A percentile compares a stretch with the other conserved stretches of the same genome.
These are phyloP conservation scores for Austrofundulus limnaeus DNA, from an alignment of 2,113 vertebrate genomes.

Conservation along the genomic window DNA sequence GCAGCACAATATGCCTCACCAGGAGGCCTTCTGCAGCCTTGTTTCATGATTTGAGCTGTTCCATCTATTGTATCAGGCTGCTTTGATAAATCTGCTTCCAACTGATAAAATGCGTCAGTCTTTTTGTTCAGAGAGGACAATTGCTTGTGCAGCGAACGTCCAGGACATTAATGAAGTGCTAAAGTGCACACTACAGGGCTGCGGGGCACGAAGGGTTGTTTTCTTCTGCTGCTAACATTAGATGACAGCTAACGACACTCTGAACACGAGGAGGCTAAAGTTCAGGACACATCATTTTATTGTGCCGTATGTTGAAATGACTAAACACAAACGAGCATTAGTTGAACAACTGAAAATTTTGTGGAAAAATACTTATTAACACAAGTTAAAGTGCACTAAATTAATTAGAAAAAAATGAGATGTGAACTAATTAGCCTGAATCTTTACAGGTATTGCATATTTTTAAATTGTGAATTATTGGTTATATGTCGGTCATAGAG, in stretches of 20 bases:
- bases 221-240: slow-evolving; percentile 53
- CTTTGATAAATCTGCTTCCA: slow-evolving; percentile 77
- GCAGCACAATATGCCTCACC: slow-evolving; percentile 72
- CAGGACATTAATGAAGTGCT: slow-evolving; percentile 70
- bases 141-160: slow-evolving; percentile 58
- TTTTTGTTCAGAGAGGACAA: slow-evolving; percentile 69
- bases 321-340: slow-evolving; percentile 42
- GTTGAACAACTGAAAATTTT: background rate
- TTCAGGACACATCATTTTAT: slow-evolving; percentile 64
- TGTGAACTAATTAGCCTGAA: no score
- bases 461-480: no score
- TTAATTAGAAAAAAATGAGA: background rate
- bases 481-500: background rate
- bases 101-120: slow-evolving; percentile 77
- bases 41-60: slow-evolving; percentile 70
- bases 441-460: no score
- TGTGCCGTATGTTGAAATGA: slow-evolving; percentile 35
- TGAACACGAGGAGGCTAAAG: slow-evolving; percentile 44
- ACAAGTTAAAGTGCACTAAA: no score
- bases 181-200: slow-evolving; percentile 44
- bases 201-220: slow-evolving; percentile 49
- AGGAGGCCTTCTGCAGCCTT: slow-evolving; percentile 67
- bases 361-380: no score
- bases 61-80: slow-evolving; percentile 70
- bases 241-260: slow-evolving; percentile 68